Evolutionary conservation across 2,113 vertebrate species (phyloP).

Genomic region (Oostethus manadensis): DNA sequence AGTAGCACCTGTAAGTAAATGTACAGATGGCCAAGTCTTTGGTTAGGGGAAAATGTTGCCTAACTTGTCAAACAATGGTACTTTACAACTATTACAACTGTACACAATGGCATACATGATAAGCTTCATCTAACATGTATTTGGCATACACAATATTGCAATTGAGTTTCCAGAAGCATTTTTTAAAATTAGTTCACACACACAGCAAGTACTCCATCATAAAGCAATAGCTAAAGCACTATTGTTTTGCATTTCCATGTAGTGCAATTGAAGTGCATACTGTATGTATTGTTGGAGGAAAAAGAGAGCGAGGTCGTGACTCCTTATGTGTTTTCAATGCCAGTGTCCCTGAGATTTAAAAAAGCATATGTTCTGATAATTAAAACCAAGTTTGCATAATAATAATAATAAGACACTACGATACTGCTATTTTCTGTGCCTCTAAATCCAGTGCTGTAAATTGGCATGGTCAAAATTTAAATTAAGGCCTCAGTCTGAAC

Average conservation of each 20-base stretch:
- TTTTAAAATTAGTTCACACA: background rate
- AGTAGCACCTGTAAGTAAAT: too few relatives aligned
- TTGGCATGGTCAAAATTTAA: background rate
- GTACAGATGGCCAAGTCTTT: too few relatives aligned
- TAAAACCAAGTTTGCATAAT: background rate
- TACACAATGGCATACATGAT: too few relatives aligned
- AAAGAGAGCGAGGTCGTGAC: background rate
- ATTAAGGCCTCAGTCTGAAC: too few relatives aligned
- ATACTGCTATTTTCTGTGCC: background rate
- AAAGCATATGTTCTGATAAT: background rate
- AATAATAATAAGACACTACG: background rate
- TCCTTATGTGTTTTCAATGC: background rate
- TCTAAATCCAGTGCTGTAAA: background rate
- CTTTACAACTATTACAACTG: too few relatives aligned
- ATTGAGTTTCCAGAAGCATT: too few relatives aligned
- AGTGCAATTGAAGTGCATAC: conserved; percentile 9
- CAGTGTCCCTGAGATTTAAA: background rate
- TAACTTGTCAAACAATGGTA: background rate
- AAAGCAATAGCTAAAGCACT: background rate
- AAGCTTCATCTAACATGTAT: background rate
- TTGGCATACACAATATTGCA: background rate
- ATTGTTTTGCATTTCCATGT: conserved; percentile 3
- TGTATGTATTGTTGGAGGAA: background rate
- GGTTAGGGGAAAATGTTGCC: background rate
- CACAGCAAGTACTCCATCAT: background rate